Evolutionary conservation across 2,797 vertebrate genomes (phyloP).

Genomic region (Alfaro cultratus): DNA sequence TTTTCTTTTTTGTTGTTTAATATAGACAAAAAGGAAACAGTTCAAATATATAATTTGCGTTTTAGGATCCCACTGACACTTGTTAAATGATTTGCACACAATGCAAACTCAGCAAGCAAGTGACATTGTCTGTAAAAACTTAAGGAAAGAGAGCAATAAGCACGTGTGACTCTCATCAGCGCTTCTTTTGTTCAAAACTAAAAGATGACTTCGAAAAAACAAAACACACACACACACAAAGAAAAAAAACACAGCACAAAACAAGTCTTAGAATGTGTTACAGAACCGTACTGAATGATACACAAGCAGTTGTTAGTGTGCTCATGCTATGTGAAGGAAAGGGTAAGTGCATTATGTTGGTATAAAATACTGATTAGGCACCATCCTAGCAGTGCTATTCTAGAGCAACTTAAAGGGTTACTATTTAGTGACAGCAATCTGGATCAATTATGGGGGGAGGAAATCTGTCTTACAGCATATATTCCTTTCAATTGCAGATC

Average conservation of each 20-base stretch:
- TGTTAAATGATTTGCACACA: conserved; percentile 66
- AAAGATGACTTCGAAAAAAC: conserved; percentile 34
- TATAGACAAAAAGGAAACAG: conserved; percentile 64
- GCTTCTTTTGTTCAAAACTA: conserved; percentile 61
- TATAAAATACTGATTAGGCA: conserved; percentile 70
- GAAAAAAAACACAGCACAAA: conserved; percentile 72
- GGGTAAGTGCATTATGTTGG: conserved; percentile 59
- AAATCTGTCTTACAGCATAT: conserved; percentile 57
- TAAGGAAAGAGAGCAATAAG: conserved; percentile 60
- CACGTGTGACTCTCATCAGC: conserved; percentile 61
- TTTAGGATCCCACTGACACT: conserved; percentile 73
- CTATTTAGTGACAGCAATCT: conserved; percentile 37
- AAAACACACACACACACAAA: conserved; percentile 33
- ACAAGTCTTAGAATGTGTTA: conserved; percentile 62
- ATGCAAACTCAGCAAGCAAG: conserved; percentile 71
- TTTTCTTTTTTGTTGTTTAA: conserved; percentile 25
- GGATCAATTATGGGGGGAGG: conserved; percentile 23
- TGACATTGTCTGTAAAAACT: conserved; percentile 75
- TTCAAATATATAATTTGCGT: conserved; percentile 59
- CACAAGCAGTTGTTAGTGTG: conserved; percentile 50
- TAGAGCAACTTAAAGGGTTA: conserved; percentile 29
- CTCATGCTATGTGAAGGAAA: conserved; percentile 45
- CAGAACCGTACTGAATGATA: conserved; percentile 59
- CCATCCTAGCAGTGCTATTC: conserved; percentile 36
- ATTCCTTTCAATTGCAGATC: conserved; percentile 59